These are phyloP conservation scores for Xyrichtys novacula DNA, from an alignment of 2,797 vertebrate species.

Conservation along the genomic window DNA sequence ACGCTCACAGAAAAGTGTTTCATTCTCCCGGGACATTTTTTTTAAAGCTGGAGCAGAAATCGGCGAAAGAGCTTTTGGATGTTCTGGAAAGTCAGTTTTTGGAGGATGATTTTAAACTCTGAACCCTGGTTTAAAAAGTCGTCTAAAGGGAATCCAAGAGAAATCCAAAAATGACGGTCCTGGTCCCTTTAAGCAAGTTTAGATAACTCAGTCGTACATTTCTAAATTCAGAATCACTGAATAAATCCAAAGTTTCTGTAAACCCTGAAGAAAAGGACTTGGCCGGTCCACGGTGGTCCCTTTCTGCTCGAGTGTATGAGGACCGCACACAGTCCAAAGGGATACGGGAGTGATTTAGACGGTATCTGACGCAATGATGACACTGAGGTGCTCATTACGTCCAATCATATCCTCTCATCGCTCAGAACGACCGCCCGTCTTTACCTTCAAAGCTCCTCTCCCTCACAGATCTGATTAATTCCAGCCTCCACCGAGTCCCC, in stretches of 20 bases:
- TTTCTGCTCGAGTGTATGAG: background rate
- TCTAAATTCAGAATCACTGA: too few species aligned
- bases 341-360: slow-evolving; percentile 18
- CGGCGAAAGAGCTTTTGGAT: too few species aligned
- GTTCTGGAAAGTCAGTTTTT: too few species aligned
- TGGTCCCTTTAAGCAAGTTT: too few species aligned
- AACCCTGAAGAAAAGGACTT: background rate
- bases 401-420: slow-evolving; percentile 46
- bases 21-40: too few species aligned
- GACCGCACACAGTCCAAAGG: slow-evolving; percentile 13
- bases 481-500: slow-evolving; percentile 40
- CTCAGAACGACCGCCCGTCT: slow-evolving; percentile 28
- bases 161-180: too few species aligned
- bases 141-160: too few species aligned
- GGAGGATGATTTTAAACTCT: too few species aligned
- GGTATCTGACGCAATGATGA: background rate
- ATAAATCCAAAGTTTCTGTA: background rate
- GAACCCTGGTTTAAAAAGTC: too few species aligned
- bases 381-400: slow-evolving; percentile 23
- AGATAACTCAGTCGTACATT: too few species aligned
- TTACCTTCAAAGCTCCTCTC: slow-evolving; percentile 40
- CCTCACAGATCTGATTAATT: slow-evolving; percentile 56
- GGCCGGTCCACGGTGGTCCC: background rate
- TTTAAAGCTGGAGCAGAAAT: too few species aligned
- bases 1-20: too few species aligned